A percentile compares a stretch with the other conserved stretches of the same genome.
These are phyloP conservation scores for Cactoblastis cactorum DNA, from an alignment of 2,888 invertebrate species.

Conservation along the genomic window DNA sequence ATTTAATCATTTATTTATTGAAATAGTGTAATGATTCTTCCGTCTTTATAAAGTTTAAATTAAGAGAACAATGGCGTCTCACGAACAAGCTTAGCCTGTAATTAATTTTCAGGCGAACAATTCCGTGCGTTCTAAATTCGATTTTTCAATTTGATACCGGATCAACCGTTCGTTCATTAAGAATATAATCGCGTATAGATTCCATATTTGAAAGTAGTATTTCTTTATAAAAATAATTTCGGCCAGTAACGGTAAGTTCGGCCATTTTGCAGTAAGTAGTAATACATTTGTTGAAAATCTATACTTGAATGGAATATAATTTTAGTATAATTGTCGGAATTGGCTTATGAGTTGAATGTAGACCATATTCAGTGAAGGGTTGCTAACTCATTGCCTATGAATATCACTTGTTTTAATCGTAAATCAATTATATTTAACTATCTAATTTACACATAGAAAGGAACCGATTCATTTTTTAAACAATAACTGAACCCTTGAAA, in stretches of 20 bases:
- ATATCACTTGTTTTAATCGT: too few species aligned
- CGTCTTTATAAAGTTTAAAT: too few species aligned
- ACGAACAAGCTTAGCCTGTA: background rate
- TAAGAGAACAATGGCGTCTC: background rate
- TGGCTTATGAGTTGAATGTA: too few species aligned
- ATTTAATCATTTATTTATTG: too few species aligned
- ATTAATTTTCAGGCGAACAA: slow-evolving; percentile 5
- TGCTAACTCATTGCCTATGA: too few species aligned
- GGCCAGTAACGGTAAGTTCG: slow-evolving; percentile 38
- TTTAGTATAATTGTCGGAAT: too few species aligned
- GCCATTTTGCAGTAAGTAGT: slow-evolving; percentile 35
- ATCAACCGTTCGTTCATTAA: slow-evolving; percentile 28
- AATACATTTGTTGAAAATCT: too few species aligned
- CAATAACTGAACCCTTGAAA: background rate
- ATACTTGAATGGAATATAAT: background rate
- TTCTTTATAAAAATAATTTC: slow-evolving; percentile 33
- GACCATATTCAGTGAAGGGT: too few species aligned
- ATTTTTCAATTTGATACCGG: slow-evolving; percentile 20
- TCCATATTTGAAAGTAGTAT: slow-evolving; percentile 43
- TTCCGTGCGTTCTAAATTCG: slow-evolving; percentile 22
- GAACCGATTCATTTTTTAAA: background rate
- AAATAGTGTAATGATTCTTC: too few species aligned
- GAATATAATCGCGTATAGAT: slow-evolving; percentile 37
- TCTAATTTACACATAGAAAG: background rate
- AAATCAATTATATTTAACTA: too few species aligned